These are phyloP conservation scores for Pocota personata DNA, from an alignment of 2,888 invertebrate genomes.

Conservation along the genomic window DNA sequence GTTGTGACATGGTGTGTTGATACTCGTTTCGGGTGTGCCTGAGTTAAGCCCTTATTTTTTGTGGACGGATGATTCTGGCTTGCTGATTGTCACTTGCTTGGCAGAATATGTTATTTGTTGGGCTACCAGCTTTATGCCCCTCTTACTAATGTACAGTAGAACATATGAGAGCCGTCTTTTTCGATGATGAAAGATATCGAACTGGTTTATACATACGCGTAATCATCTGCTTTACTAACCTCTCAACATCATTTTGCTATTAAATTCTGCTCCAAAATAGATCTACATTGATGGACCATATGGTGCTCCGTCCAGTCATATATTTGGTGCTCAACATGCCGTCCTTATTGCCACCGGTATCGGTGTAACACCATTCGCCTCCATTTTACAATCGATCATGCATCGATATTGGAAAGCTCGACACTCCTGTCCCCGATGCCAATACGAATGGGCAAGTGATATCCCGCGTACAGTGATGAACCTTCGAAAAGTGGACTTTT, in stretches of 20 bases:
- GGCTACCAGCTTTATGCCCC: neutral
- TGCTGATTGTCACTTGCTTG: no score
- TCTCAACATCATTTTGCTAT: neutral
- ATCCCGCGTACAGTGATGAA: conserved; percentile 93
- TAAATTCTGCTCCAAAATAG: conserved; percentile 82
- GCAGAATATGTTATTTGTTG: no score
- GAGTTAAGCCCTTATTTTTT: no score
- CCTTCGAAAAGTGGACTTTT: conserved; percentile 96
- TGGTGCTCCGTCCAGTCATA: conserved; percentile 97
- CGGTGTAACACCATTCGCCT: conserved; percentile 98
- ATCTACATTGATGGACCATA: conserved; percentile 97
- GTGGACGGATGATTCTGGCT: no score
- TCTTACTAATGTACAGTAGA: neutral
- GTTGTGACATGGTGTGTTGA: no score
- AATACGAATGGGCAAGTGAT: conserved; percentile 92
- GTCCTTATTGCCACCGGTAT: conserved; percentile 97
- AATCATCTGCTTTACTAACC: neutral
- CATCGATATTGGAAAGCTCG: conserved; percentile 94
- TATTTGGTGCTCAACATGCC: conserved; percentile 97
- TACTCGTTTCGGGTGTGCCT: no score
- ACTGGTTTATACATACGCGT: neutral
- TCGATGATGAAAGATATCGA: neutral
- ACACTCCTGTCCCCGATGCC: conserved; percentile 92
- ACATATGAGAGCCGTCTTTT: neutral
- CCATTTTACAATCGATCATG: conserved; percentile 97